Percentiles rank a stretch among this genome's conserved stretches.
Evolutionary conservation across 2,888 invertebrate species (phyloP).

Genomic region (Parnassius mnemosyne): DNA sequence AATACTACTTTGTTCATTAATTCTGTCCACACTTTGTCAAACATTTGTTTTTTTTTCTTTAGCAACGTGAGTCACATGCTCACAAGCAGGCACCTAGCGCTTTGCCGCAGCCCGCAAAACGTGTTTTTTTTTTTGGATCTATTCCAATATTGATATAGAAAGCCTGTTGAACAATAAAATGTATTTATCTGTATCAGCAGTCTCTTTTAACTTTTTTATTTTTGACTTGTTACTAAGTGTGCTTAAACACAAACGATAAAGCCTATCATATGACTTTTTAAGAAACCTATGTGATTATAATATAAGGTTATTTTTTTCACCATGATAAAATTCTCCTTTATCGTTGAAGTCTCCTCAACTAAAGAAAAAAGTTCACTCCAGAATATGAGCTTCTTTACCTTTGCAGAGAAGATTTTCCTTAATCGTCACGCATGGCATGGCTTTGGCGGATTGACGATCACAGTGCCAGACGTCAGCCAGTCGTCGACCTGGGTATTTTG

Average conservation of each 20-base stretch:
- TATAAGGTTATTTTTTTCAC: no score
- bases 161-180: constrained; percentile 28
- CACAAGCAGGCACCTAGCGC: constrained; percentile 28
- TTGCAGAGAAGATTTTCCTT: no score
- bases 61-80: constrained; percentile 37
- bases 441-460: no score
- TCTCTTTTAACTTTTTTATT: constrained; percentile 16
- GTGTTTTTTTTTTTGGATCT: constrained; percentile 50
- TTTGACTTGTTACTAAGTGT: constrained; percentile 8
- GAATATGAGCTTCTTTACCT: no score
- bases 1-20: constrained; percentile 27
- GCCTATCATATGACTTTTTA: no score
- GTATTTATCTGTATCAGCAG: constrained; percentile 28
- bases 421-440: no score
- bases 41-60: constrained; percentile 32
- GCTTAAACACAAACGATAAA: neutral
- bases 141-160: constrained; percentile 46
- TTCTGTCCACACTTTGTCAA: constrained; percentile 34
- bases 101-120: constrained; percentile 53
- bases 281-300: no score
- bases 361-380: no score
- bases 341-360: no score
- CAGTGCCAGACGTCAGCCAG: no score
- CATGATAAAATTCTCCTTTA: no score
- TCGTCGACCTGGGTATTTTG: no score